Percentiles rank a stretch among this genome's conserved stretches.
Evolutionary conservation across 92 coral and sea anemone genomes (phyloP).

Genomic region (Bergia puertoricense): DNA sequence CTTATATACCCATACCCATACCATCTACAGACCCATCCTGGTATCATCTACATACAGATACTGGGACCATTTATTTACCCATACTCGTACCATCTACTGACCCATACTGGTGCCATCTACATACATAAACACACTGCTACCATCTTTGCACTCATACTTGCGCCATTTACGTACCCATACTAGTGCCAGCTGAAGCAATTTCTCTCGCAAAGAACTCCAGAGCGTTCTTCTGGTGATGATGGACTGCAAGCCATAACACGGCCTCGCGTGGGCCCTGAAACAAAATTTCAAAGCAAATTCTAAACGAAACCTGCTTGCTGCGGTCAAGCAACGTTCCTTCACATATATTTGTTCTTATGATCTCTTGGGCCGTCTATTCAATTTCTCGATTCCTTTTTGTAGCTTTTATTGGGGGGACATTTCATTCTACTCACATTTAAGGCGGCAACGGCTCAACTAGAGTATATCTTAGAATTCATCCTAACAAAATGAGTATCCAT

Average conservation of each 20-base stretch:
- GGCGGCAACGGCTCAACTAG: too few species aligned
- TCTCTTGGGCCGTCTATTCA: too few species aligned
- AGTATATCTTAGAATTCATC: too few species aligned
- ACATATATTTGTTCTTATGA: neutral
- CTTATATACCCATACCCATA: slow-evolving; percentile 89
- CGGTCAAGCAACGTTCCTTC: neutral
- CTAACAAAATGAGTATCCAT: too few species aligned
- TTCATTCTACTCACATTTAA: too few species aligned
- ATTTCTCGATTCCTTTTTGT: too few species aligned
- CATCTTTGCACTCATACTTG: slow-evolving; percentile 39
- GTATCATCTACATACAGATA: slow-evolving; percentile 66
- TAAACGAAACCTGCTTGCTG: neutral
- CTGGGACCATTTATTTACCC: slow-evolving; percentile 58
- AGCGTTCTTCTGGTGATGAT: slow-evolving; percentile 94
- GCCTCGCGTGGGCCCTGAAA: slow-evolving; percentile 91
- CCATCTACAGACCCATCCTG: slow-evolving; percentile 54
- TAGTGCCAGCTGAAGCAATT: slow-evolving; percentile 98
- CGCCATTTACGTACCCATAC: slow-evolving; percentile 79
- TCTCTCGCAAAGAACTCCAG: slow-evolving; percentile 88
- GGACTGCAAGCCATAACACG: slow-evolving; percentile 95
- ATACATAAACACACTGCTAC: slow-evolving; percentile 89
- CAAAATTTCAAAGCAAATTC: neutral
- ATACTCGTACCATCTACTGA: slow-evolving; percentile 87
- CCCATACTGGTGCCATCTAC: neutral
- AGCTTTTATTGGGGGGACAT: too few species aligned